Evolutionary conservation across 2,888 invertebrate genomes (phyloP).

Genomic region (Microdon myrmicae): DNA sequence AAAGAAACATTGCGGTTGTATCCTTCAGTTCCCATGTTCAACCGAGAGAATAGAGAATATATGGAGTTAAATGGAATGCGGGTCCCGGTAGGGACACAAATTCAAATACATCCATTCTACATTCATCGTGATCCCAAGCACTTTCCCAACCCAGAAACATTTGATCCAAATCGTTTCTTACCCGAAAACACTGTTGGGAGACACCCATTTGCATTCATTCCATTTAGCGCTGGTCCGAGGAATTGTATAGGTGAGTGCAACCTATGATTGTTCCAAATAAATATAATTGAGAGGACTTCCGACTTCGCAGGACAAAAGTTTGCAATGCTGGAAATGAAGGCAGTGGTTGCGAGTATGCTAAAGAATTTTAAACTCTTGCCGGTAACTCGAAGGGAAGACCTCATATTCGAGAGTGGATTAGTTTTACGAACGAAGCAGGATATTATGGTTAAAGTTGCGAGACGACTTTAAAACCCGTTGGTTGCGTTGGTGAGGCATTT

Average conservation of each 20-base stretch:
- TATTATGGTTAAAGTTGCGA: constrained; percentile 57
- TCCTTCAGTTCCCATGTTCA: constrained; percentile 70
- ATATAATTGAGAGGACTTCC: background rate
- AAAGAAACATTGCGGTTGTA: constrained; percentile 70
- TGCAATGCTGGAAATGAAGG: constrained; percentile 74
- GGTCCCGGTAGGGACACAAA: constrained; percentile 69
- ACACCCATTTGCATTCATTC: constrained; percentile 74
- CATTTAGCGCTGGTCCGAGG: constrained; percentile 76
- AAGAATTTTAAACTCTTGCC: constrained; percentile 69
- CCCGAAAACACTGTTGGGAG: constrained; percentile 70
- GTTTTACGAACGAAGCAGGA: constrained; percentile 67
- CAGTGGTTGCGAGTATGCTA: constrained; percentile 70
- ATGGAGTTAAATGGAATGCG: constrained; percentile 58
- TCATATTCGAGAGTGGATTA: constrained; percentile 67
- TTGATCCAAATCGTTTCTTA: constrained; percentile 72
- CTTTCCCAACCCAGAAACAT: constrained; percentile 73
- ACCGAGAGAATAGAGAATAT: constrained; percentile 60
- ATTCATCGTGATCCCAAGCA: constrained; percentile 73
- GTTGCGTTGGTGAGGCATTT: too few species aligned
- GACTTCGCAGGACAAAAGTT: constrained; percentile 72
- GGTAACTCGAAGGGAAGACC: constrained; percentile 67
- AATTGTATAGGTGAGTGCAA: constrained; percentile 73
- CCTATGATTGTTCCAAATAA: background rate
- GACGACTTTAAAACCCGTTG: constrained; percentile 14
- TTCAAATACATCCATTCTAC: constrained; percentile 72